Percentiles rank a stretch among this genome's conserved stretches.
These are phyloP conservation scores for Dendrolimus houi DNA, from an alignment of 2,888 invertebrate genomes.

Conservation along the genomic window DNA sequence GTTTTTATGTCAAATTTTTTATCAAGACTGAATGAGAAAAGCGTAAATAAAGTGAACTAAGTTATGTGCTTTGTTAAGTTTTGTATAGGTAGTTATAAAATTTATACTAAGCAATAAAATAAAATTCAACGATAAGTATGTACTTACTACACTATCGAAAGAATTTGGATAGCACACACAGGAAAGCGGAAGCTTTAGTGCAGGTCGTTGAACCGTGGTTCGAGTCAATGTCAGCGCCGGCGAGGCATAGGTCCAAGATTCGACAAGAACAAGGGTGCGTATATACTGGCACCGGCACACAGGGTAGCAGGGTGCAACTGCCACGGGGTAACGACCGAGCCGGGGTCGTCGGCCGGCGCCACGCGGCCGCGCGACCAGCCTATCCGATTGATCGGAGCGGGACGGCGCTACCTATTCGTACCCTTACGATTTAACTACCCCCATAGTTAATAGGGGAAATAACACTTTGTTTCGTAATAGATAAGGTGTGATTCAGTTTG, in stretches of 20 bases:
- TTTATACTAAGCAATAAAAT: slow-evolving; percentile 18
- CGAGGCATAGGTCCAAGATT: slow-evolving; percentile 53
- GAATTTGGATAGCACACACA: slow-evolving; percentile 41
- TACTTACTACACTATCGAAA: slow-evolving; percentile 16
- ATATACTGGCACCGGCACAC: slow-evolving; percentile 39
- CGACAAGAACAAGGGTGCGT: slow-evolving; percentile 66
- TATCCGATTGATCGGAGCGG: slow-evolving; percentile 71
- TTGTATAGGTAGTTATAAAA: slow-evolving; percentile 1
- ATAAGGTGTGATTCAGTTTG: slow-evolving; percentile 55
- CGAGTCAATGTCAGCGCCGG: slow-evolving; percentile 69
- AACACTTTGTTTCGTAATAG: slow-evolving; percentile 42
- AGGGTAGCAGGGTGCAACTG: slow-evolving; percentile 72
- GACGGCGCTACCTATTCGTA: slow-evolving; percentile 49
- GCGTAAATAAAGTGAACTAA: background rate
- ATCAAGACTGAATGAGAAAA: no score
- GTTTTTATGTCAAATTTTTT: no score
- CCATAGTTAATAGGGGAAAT: slow-evolving; percentile 39
- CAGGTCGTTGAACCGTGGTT: slow-evolving; percentile 54
- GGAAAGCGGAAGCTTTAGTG: slow-evolving; percentile 55
- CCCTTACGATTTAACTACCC: slow-evolving; percentile 65
- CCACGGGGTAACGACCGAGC: slow-evolving; percentile 67
- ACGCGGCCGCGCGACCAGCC: slow-evolving; percentile 63
- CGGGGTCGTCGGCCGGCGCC: slow-evolving; percentile 69
- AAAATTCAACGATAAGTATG: slow-evolving; percentile 20
- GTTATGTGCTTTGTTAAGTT: background rate